Evolutionary conservation across 2,888 invertebrate genomes (phyloP), one percentile per base, ranked within the genome.

Genomic region (Patella depressa): DNA sequence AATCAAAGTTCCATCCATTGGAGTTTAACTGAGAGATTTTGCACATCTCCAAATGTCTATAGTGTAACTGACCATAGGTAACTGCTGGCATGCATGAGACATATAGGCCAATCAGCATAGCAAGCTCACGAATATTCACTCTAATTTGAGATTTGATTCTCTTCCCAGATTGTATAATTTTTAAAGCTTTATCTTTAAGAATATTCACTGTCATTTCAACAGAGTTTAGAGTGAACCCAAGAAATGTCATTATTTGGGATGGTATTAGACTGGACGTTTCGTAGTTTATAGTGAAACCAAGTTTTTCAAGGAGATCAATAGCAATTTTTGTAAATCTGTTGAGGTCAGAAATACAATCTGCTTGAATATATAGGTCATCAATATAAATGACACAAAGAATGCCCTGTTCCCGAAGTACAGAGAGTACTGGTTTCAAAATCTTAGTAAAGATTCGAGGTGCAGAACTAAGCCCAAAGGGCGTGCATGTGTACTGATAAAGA

Each of bases 391-490:
- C 65, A 3, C 65, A 65, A n/a, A 65, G 7, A 24, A 65, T 65
- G 65, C 65, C 65, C 15, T 65, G 65, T 65, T 65, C 65, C 12
- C 65, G n/a, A 19, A 65, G 19, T 17, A 19, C 9, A 17, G 2
- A 17, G 19, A 59, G 65, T 11, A 19, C 65, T 19, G 19, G 65
- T 65, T 65, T 65, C 65, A 7, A 14, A 24, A 65, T 65, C 19
- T 65, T 57, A 17, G 0, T 57, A n/a, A 57, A 57, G 14, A 57
- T 57, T 57, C 57, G 14, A 14, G 57, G 57, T 14, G 57, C 57
- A 14, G 72, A 78, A 7, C 45, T 17, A 14, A 79, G 71, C 29
- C 78, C 80, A 57, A 79, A 79, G 2, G 78, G 78, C 17, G 34
- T 65, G 24, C 77, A 72, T 69, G 53, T 75, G 45, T 65, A 80